These are phyloP conservation scores for Cyrtodaria siliqua DNA, from an alignment of 2,888 invertebrate species.

Conservation along the genomic window DNA sequence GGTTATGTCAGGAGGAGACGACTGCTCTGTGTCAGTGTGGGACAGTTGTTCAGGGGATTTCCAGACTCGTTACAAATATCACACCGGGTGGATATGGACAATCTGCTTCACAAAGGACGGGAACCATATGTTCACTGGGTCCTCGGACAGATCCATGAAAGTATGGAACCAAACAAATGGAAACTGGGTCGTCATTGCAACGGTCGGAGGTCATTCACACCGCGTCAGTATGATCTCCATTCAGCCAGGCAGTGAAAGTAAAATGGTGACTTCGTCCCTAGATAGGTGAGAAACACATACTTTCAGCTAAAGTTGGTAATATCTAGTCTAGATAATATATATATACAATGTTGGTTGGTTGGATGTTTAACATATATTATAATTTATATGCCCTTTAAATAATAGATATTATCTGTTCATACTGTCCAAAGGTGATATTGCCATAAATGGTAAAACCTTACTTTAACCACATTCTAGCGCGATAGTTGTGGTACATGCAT, in stretches of 20 bases:
- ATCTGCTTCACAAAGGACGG: constrained; percentile 72
- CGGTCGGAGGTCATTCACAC: constrained; percentile 59
- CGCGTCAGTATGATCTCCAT: constrained; percentile 55
- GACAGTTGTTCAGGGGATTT: constrained; percentile 17
- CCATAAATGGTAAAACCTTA: too few relatives aligned
- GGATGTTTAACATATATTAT: too few relatives aligned
- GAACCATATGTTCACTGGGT: constrained; percentile 75
- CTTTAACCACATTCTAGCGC: too few relatives aligned
- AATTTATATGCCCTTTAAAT: too few relatives aligned
- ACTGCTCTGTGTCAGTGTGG: constrained; percentile 49
- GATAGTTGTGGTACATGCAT: too few relatives aligned
- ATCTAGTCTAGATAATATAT: too few relatives aligned
- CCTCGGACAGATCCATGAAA: constrained; percentile 62
- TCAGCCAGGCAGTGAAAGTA: constrained; percentile 25
- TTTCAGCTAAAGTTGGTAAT: too few relatives aligned
- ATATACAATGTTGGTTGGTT: too few relatives aligned
- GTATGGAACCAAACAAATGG: constrained; percentile 23
- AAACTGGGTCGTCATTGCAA: constrained; percentile 41
- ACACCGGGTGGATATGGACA: constrained; percentile 60
- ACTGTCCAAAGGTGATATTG: too few relatives aligned
- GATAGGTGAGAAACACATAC: constrained; percentile 43
- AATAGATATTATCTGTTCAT: too few relatives aligned
- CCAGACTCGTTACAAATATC: constrained; percentile 6
- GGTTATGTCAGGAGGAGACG: constrained; percentile 50
- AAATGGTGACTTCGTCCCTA: constrained; percentile 59